phyloP scores from a whole-genome alignment of 2,797 vertebrate genomes.

The Phoeniculus purpureus region DNA sequence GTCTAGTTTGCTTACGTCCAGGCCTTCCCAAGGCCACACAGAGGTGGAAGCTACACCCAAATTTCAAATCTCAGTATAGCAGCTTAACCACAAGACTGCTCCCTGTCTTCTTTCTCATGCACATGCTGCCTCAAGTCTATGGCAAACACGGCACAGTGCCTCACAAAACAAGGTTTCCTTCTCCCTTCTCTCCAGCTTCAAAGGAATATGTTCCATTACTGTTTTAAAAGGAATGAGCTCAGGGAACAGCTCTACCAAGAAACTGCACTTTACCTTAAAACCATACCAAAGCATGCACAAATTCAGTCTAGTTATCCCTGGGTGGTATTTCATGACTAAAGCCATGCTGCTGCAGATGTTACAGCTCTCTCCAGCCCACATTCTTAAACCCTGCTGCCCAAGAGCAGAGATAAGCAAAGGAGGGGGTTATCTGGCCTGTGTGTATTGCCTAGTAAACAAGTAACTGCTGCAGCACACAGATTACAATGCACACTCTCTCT shows the following conservation, averaged over 20 bases:
- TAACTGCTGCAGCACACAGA: neutral
- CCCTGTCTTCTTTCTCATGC: neutral
- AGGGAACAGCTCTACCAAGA: neutral
- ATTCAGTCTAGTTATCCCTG: neutral
- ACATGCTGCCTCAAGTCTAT: neutral
- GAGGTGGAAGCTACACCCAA: conserved; percentile 5
- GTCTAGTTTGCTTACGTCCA: neutral
- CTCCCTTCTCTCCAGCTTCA: neutral
- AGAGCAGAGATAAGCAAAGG: conserved; percentile 19
- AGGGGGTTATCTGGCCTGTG: neutral
- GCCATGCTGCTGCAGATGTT: neutral
- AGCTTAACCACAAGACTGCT: conserved; percentile 20
- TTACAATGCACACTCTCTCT: neutral
- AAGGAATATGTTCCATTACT: neutral
- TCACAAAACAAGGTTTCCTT: neutral
- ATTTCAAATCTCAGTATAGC: conserved; percentile 31
- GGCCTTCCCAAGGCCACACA: neutral
- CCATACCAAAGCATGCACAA: neutral
- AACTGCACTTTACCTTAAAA: neutral
- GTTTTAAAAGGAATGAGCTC: neutral
- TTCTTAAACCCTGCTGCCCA: conserved; percentile 2
- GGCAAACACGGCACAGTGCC: neutral
- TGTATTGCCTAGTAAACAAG: conserved; percentile 27
- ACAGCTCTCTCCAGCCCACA: neutral
- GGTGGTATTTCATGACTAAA: neutral